A percentile compares a stretch with the other conserved stretches of the same genome.
Evolutionary conservation across 2,888 invertebrate species (phyloP).

Genomic region (Pachycephus smyrnensis): DNA sequence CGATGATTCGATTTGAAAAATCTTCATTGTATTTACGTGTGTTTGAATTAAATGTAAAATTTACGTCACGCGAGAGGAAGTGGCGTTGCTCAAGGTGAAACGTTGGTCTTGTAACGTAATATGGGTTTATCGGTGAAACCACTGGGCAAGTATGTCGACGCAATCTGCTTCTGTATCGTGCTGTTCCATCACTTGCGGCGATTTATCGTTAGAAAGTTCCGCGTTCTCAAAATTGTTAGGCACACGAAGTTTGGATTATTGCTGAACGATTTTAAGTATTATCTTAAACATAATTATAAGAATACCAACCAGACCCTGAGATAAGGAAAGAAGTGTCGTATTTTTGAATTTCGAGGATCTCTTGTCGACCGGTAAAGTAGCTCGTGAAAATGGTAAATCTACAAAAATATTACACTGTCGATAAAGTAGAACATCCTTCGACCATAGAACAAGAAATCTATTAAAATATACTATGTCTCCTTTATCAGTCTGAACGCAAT

Average conservation of each 20-base stretch:
- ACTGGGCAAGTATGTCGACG: background rate
- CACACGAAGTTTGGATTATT: background rate
- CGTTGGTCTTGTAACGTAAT: background rate
- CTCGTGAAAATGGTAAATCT: background rate
- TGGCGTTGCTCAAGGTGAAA: background rate
- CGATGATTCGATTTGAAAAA: background rate
- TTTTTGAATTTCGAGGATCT: background rate
- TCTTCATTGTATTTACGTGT: background rate
- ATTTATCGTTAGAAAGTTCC: background rate
- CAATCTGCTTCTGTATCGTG: background rate
- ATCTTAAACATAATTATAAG: background rate
- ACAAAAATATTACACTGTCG: background rate
- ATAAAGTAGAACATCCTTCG: background rate
- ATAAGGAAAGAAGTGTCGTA: too few relatives aligned
- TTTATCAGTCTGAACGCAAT: background rate
- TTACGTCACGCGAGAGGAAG: background rate
- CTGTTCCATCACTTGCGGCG: background rate
- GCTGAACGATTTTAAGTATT: background rate
- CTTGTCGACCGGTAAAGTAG: background rate
- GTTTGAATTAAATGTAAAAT: background rate
- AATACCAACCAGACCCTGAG: background rate
- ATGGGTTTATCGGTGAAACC: background rate
- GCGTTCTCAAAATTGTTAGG: background rate
- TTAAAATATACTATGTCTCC: background rate
- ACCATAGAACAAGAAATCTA: background rate